Base-by-base conservation (phyloP, 2,113 vertebrate genomes). In the Zosterops hypoxanthus region DNA sequence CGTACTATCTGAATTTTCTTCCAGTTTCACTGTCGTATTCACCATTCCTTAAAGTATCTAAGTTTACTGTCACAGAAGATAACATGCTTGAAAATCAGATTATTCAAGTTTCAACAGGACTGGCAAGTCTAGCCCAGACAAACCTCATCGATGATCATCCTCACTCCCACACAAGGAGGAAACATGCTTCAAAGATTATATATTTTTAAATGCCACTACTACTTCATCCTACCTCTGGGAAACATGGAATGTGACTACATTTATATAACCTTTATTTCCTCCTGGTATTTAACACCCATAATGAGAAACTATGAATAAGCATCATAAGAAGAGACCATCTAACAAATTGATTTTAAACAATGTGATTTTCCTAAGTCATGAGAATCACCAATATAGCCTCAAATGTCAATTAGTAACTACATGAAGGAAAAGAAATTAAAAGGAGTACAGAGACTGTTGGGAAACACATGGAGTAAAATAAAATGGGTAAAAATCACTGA, bases 31-130 rank as follows among this genome's bases (percentile, higher is more conserved):
- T 42, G 15, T 36, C 20, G 47, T 76, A 20, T 29, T 80, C 24
- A 78, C 55, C 31, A 31, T 44, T 87, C 28, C 28, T 60, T 75
- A 22, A 87, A 42, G 18, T 36, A 76, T 33, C 57, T 49, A 69
- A 57, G 68, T 70, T 88, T 52, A 56, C 41, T 88, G 59, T 75
- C 68, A 86, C 1, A 81, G 50, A 84, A 72, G 33, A 80, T 59
- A 44, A 44, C 0, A 0, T 16, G 56, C 57, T 57, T 64, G 68
- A 83, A 89, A 91, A 94, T 49, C 46, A 63, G 34, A 88, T 77
- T 71, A 63, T 65, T 89, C 95, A 92, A 84, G 95, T 96, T 86
- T 44, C 76, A 93, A 95, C 94, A 90, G 16, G 85, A 86, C n/a
- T 56, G 41, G 39, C n/a, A 68, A 69, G 22, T 72, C 79, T 60